A percentile compares a stretch with the other conserved stretches of the same genome.
phyloP scores from a whole-genome alignment of 2,888 invertebrate genomes.

The Rotaria sp. region DNA sequence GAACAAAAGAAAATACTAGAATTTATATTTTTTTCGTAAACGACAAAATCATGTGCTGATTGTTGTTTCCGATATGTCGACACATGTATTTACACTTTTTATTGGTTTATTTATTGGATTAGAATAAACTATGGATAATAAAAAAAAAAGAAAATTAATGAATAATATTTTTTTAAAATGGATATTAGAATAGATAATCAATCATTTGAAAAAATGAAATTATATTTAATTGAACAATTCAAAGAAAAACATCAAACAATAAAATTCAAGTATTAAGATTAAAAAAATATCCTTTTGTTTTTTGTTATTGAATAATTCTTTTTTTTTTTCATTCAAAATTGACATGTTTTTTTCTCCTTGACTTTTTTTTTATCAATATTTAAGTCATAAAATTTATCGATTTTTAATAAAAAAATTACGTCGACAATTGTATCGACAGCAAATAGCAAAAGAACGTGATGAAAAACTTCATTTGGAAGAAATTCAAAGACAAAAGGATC shows the following conservation, averaged over 20 bases:
- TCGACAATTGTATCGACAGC: conserved; percentile 22
- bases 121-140: neutral
- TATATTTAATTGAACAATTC: neutral
- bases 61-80: neutral
- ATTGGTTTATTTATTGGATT: neutral
- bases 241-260: neutral
- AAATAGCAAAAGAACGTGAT: neutral
- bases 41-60: neutral
- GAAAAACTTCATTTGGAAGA: conserved; percentile 8
- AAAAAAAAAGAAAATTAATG: neutral
- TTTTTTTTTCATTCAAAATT: neutral
- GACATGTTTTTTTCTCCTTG: conserved; percentile 11
- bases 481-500: conserved; percentile 25
- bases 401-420: conserved; percentile 32
- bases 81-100: neutral
- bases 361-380: neutral
- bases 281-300: neutral
- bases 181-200: neutral
- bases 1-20: neutral
- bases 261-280: conserved; percentile 17
- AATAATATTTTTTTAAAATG: neutral
- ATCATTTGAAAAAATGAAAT: neutral
- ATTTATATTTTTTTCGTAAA: too few species aligned
- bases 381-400: conserved; percentile 36
- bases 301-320: neutral